Base-by-base conservation (phyloP, 2,113 vertebrate genomes). In the Dermatemys mawii region DNA sequence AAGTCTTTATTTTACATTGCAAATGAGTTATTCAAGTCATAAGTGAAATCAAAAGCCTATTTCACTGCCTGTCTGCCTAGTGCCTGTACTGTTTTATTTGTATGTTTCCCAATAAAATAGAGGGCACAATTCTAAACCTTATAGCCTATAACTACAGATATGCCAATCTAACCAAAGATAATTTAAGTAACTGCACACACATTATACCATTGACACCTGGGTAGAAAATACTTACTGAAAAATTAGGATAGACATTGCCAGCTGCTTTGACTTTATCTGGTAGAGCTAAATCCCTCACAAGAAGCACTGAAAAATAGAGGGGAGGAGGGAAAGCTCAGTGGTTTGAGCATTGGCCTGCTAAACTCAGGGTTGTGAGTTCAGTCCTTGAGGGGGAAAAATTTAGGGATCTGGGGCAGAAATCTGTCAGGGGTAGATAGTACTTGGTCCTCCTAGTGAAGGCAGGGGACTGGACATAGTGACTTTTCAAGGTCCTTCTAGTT, bases 1-100 rank as follows among this genome's bases (percentile, higher is more conserved):
- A 89, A 90, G 93, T 90, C 88, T 88, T 90, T 96, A 96, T 78
- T 97, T 97, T 97, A 97, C 96, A 95, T 97, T 98, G 96, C 97
- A 97, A 93, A 97, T 96, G 89, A 96, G 85, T 96, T 97, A 97
- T 95, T 97, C 94, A 80, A 97, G 95, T 96, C 97, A 84, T 96
- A 97, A 97, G 96, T 96, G 87, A 97, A 97, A 97, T 97, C 96
- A 86, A 92, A 89, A 93, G 88, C 95, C 94, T 98, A 97, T 98
- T 97, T 97, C 96, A 97, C 90, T 92, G 88, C 90, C 97, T 97
- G 97, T 94, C 97, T 96, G 46, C 91, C 84, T 90, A 35, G 9
- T 93, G 90, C 92, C 63, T 96, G 87, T 90, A 88, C 96, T 96
- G 93, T 92, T 96, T 96, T 96, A 95, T 97, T 97, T 97, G 97